Base-by-base conservation (phyloP, 92 coral and sea anemone species). In the Palythoa grandiflora region DNA sequence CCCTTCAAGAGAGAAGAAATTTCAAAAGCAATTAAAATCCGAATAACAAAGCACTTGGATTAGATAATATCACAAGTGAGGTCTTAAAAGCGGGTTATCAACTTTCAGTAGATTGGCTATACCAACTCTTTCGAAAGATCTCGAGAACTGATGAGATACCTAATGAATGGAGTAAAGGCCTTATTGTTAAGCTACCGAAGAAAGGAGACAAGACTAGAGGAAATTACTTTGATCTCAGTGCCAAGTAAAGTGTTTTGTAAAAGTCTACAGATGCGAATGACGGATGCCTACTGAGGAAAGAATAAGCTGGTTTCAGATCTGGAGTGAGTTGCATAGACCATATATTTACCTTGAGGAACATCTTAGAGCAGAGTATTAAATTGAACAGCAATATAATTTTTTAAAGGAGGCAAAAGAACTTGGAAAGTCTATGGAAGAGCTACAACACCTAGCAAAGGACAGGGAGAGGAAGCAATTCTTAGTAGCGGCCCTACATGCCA, bases 81-180 rank as follows among this genome's bases (percentile, higher is more conserved):
- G n/a, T 61, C 14, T 38, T 84, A 37, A 84, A 71, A 48, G 88
- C 88, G 47, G 88, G 47, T 51, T 11, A 39, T 9, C 16, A 57
- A 54, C 20, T 47, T 60, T 35, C 48, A 57, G 73, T 80, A 19
- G 86, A 80, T 20, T n/a, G 48, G 38, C 39, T 80, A 11, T 21
- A 80, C 73, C 71, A 38, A 17, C 50, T 80, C 17, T 60, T 80
- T 17, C 52, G 19, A 16, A 80, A 80, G 40, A 57, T 80, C 35
- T 80, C 54, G 86, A 71, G 28, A 6, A 50, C 59, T 52, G 71
- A 53, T 17, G 75, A 80, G 66, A 17, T 80, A n/a, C 75, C 73
- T 52, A 35, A 65, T 39, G 48, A 80, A 0, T 80, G 85, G 86
- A 80, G 38, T 52, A 50, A 80, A 57, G 74, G 86, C 9, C n/a